Evolutionary conservation across 1,140 invertebrate genomes (phyloP).

Genomic region (Danaus melanippus): DNA sequence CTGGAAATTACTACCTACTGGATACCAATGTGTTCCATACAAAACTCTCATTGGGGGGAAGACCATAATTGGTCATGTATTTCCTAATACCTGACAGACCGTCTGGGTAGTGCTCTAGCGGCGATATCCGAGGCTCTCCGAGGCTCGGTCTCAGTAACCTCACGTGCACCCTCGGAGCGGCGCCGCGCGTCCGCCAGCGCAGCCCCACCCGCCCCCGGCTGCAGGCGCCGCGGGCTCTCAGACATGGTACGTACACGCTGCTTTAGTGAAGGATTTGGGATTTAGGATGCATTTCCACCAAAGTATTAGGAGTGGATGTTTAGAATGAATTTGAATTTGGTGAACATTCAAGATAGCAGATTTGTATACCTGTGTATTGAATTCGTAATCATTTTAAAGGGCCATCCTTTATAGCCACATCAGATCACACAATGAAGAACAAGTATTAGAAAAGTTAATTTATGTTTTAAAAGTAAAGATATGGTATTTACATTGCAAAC

Average conservation of each 20-base stretch:
- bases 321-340: no score
- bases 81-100: conserved; percentile 45
- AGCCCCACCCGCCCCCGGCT: conserved; percentile 29
- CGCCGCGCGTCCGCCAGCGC: conserved; percentile 33
- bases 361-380: no score
- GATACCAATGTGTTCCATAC: no score
- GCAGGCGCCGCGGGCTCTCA: conserved; percentile 46
- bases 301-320: no score
- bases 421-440: background rate
- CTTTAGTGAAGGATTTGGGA: no score
- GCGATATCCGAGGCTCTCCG: conserved; percentile 48
- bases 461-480: conserved; percentile 1
- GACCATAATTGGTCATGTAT: no score
- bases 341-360: no score
- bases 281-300: no score
- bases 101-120: conserved; percentile 28
- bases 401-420: no score
- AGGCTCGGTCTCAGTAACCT: conserved; percentile 28
- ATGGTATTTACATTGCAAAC: conserved; percentile 30
- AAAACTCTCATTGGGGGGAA: no score
- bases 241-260: conserved; percentile 50
- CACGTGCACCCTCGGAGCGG: conserved; percentile 40
- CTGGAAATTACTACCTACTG: no score
- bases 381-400: no score
- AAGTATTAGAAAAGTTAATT: background rate